phyloP scores from a whole-genome alignment of 1,140 invertebrate species.

The Diachasma alloeum region DNA sequence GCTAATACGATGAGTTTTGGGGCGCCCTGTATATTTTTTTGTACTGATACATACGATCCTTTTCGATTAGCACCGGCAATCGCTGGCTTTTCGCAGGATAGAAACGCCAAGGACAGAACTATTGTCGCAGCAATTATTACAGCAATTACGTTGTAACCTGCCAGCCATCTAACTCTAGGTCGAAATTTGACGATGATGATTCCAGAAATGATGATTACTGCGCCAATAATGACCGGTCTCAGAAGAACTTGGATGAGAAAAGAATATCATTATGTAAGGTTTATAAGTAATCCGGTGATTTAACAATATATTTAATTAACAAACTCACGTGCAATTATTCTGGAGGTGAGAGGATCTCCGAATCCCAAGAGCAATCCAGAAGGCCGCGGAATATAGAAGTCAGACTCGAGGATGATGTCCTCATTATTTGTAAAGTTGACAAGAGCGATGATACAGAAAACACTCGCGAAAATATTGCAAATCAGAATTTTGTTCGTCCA shows the following conservation, averaged over 20 bases:
- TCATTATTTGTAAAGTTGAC: constrained; percentile 68
- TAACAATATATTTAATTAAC: not conserved
- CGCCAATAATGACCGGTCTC: constrained; percentile 70
- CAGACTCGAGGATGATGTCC: constrained; percentile 68
- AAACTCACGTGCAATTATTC: constrained; percentile 62
- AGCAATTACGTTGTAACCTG: constrained; percentile 68
- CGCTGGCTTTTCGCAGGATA: constrained; percentile 66
- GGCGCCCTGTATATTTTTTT: too few species aligned
- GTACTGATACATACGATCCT: constrained; percentile 51
- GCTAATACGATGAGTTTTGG: too few species aligned
- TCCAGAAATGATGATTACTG: constrained; percentile 70
- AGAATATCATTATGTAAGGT: not conserved
- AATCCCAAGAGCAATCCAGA: constrained; percentile 64
- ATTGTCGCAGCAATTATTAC: constrained; percentile 62
- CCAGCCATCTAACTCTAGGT: constrained; percentile 66
- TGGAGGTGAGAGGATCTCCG: constrained; percentile 65
- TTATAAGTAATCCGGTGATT: not conserved
- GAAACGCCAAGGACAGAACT: constrained; percentile 69
- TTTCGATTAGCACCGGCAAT: constrained; percentile 55
- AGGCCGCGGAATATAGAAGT: constrained; percentile 68
- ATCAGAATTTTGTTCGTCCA: constrained; percentile 70
- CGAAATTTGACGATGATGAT: constrained; percentile 69
- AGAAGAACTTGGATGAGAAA: constrained; percentile 54
- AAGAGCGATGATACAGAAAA: constrained; percentile 68
- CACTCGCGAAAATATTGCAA: constrained; percentile 67